A percentile compares a stretch with the other conserved stretches of the same genome.
These are phyloP conservation scores for Phoenicopterus ruber DNA, from an alignment of 2,113 vertebrate species.

Conservation along the genomic window DNA sequence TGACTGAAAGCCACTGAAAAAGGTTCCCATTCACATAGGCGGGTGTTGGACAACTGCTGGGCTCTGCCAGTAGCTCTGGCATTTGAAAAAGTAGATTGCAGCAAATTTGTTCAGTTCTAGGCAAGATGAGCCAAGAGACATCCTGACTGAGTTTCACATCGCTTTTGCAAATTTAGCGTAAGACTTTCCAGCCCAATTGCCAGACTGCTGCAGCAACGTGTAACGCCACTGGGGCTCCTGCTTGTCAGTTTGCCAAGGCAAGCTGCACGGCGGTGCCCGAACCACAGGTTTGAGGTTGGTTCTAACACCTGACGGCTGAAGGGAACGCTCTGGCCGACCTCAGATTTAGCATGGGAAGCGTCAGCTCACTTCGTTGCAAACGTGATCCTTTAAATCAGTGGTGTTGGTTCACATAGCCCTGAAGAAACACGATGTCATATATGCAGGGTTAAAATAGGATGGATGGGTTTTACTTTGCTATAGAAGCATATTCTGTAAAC, in stretches of 20 bases:
- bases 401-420: accelerated
- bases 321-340: not conserved
- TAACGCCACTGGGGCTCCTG: not conserved
- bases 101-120: not conserved
- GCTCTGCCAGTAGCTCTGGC: not conserved
- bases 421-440: accelerated
- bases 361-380: not conserved
- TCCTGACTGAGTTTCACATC: not conserved
- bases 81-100: not conserved
- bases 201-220: not conserved
- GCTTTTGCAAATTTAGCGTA: not conserved
- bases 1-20: not conserved
- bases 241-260: not conserved
- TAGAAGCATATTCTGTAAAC: not conserved
- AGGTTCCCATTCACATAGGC: not conserved
- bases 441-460: not conserved
- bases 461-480: not conserved
- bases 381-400: not conserved
- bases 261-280: not conserved
- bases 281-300: not conserved
- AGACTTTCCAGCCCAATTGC: not conserved
- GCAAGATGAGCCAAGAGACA: not conserved
- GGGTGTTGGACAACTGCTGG: not conserved
- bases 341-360: not conserved
- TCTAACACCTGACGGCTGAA: not conserved